Base-by-base conservation (phyloP, 1,140 invertebrate species). In the Nasonia giraulti region DNA sequence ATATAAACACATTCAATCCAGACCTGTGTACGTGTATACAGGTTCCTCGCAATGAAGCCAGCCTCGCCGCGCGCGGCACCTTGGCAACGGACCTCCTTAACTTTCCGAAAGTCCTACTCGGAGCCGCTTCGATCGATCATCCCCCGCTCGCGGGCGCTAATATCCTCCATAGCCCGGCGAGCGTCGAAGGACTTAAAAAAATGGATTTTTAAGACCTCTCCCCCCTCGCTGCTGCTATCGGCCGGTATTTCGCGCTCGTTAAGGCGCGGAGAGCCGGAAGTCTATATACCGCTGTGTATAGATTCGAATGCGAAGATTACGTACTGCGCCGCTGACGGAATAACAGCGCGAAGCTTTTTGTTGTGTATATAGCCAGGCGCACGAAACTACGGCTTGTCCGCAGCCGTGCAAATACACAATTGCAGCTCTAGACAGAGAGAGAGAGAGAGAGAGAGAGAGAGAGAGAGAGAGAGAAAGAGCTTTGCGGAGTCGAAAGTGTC, bases 81-180 rank as follows among this genome's bases (percentile, higher is more conserved):
- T 71, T 71, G 79, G 68, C 79, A 80, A 80, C 79, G 79, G 31
- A 71, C 37, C 79, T 80, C 33, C 40, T 71, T 47, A 69, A 71
- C 79, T 47, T 71, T 3, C 66, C 62, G 12, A 80, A 80, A 80
- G 66, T 69, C 23, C 66, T 80, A 11, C 62, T 80, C 23, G 55
- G 27, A 27, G 23, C 2, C n/a, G 20, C 69, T 71, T 71, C 79
- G 66, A 80, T 80, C 79, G 79, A 80, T 80, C 50, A 79, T 66
- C 55, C 55, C 12, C 6, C 8, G 20, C 44, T 20, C 11, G 10
- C 44, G 14, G 27, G 27, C 44, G 47, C 44, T 77, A 77, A 77
- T 77, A 47, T 73, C 69, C 69, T 37, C 12, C 20, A 62, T 17
- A 62, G 4, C 55, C 55, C 55, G 20, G 7, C 20, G 55, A n/a